Base-by-base conservation (phyloP, 2,113 vertebrate genomes). In the Platichthys flesus region DNA sequence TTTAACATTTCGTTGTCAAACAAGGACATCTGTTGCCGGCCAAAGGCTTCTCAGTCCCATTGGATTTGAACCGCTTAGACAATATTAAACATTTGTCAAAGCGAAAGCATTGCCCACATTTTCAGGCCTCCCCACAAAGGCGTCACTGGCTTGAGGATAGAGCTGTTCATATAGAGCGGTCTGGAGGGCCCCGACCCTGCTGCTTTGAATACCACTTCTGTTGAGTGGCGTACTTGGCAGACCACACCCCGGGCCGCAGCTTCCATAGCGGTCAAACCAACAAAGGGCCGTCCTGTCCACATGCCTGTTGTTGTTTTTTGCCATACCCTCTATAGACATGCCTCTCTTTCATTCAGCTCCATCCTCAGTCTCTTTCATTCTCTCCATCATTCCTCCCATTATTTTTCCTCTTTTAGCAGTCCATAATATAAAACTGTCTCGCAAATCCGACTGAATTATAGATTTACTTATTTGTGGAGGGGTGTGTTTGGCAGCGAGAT, bases 361-460 rank as follows among this genome's bases (percentile, higher is more conserved):
- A 42, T 71, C 61, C 28, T 24, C 51, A 21, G 31, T 45, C n/a
- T 63, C 31, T 37, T 61, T 56, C 37, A 59, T 18, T 79, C 54
- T 37, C 57, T 31, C 28, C 58, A 21, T 21, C 60, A 16, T 6
- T 24, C 35, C 59, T 40, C 51, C 55, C 60, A 57, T 47, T 37
- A 47, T 82, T 78, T 28, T 78, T 37, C 62, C 31, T 69, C 57
- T 56, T 82, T 76, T 42, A 86, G 75, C 37, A 20, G 74, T 45
- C 61, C 71, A 82, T 73, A 82, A 83, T 78, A 76, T 83, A 67
- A 78, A 76, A 88, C 79, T 87, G 81, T 73, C 72, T 14, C 54
- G 61, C 70, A 71, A 73, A 79, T 86, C 79, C 71, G 71, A 82
- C 78, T 74, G 80, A 84, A 87, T 88, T 84, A 87, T 70, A 79